Percentiles rank a stretch among this genome's conserved stretches.
phyloP scores from a whole-genome alignment of 1,140 invertebrate genomes.

The Choristoneura fumiferana region DNA sequence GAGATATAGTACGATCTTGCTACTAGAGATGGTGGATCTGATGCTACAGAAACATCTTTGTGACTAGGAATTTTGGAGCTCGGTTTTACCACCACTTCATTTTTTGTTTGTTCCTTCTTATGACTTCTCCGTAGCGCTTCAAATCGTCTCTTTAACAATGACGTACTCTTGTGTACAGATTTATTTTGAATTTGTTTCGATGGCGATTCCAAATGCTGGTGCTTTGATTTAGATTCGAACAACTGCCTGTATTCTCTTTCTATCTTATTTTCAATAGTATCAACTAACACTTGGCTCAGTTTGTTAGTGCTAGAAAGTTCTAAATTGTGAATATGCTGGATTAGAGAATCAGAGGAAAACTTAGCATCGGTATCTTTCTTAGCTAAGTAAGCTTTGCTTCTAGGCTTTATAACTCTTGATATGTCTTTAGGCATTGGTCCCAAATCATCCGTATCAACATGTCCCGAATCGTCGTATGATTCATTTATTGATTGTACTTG shows the following conservation, averaged over 20 bases:
- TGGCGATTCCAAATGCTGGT: background rate
- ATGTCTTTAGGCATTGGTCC: too few species aligned
- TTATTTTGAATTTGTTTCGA: conserved; percentile 30
- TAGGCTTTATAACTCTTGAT: conserved; percentile 1
- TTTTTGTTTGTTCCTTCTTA: conserved; percentile 45
- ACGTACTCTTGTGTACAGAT: conserved; percentile 44
- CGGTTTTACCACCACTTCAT: conserved; percentile 24
- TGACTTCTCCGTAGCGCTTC: conserved; percentile 46
- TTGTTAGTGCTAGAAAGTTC: conserved; percentile 47
- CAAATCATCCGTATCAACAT: too few species aligned
- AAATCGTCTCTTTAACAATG: conserved; percentile 45
- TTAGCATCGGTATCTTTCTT: conserved; percentile 8
- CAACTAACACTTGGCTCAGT: conserved; percentile 33
- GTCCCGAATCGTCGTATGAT: too few species aligned
- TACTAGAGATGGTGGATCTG: conserved; percentile 55
- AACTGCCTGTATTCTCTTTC: conserved; percentile 56
- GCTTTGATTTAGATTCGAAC: conserved; percentile 37
- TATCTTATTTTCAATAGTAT: conserved; percentile 54
- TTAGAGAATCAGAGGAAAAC: conserved; percentile 53
- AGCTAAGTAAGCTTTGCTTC: background rate
- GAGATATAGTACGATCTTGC: conserved; percentile 29
- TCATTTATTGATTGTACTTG: too few species aligned
- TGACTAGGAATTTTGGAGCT: conserved; percentile 31
- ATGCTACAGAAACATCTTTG: conserved; percentile 55
- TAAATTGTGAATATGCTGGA: conserved; percentile 60